Evolutionary conservation across 2,888 invertebrate species (phyloP).

Genomic region (Melanargia galathea): DNA sequence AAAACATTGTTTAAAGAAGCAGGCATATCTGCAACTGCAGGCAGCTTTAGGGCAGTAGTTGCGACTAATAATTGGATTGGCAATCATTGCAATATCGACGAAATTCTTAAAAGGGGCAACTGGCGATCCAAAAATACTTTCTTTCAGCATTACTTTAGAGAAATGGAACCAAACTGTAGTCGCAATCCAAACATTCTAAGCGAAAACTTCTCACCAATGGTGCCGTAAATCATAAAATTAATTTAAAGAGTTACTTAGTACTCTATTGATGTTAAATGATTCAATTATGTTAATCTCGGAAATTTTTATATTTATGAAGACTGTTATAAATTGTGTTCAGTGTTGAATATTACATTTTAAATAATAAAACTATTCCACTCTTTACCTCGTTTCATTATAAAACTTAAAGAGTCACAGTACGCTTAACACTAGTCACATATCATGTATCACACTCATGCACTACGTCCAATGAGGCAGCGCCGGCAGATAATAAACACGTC

Average conservation of each 20-base stretch:
- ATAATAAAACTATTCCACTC: background rate
- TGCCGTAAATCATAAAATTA: background rate
- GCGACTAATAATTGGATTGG: conserved; percentile 17
- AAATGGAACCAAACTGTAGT: background rate
- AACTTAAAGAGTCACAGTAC: background rate
- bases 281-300: too few species aligned
- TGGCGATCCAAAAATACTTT: conserved; percentile 21
- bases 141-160: conserved; percentile 16
- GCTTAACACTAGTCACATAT: background rate
- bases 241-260: background rate
- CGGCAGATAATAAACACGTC: conserved; percentile 19
- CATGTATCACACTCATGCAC: background rate
- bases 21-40: conserved; percentile 30
- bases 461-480: conserved; percentile 9
- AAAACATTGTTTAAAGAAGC: too few species aligned
- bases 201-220: conserved; percentile 11
- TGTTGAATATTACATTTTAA: too few species aligned
- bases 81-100: conserved; percentile 22
- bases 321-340: background rate
- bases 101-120: conserved; percentile 18
- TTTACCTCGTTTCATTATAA: background rate
- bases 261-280: background rate
- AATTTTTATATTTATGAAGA: background rate
- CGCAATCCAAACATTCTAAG: conserved; percentile 3
- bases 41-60: conserved; percentile 35